Evolutionary conservation across 2,888 invertebrate species (phyloP).

Genomic region (Slavum lentiscoides): DNA sequence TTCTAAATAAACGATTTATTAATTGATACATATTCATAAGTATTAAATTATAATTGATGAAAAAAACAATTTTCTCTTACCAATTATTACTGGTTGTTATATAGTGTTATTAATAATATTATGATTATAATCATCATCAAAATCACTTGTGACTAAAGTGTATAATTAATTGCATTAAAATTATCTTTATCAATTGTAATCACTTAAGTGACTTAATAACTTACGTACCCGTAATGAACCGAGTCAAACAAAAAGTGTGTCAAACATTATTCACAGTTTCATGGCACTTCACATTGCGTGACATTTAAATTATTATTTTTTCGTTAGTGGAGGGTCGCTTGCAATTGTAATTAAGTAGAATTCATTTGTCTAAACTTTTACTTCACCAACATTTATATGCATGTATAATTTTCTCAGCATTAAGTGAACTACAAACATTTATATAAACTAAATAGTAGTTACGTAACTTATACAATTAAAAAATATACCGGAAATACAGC

Average conservation of each 20-base stretch:
- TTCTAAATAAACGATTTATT: too few species aligned
- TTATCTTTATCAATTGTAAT: neutral
- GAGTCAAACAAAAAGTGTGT: neutral
- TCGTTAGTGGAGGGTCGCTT: constrained; percentile 8
- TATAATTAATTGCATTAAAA: too few species aligned
- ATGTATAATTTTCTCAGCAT: neutral
- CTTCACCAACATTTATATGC: neutral
- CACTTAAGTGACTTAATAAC: neutral
- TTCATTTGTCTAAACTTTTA: constrained; percentile 30
- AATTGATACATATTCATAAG: too few species aligned
- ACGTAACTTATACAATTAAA: too few species aligned
- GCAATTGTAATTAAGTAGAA: constrained; percentile 17
- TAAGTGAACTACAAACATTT: neutral
- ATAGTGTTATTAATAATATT: too few species aligned
- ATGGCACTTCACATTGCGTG: constrained; percentile 21
- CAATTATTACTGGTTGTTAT: too few species aligned
- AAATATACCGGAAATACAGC: too few species aligned
- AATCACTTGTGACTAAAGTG: too few species aligned
- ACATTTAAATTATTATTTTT: constrained; percentile 28
- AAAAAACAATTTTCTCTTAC: too few species aligned
- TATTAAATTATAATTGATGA: too few species aligned
- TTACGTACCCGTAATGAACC: neutral
- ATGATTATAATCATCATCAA: too few species aligned
- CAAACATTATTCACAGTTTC: constrained; percentile 11
- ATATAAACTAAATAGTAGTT: too few species aligned